Percentiles rank a stretch among this genome's conserved stretches.
Conservation (phyloP, 2,888 invertebrate genomes). For the Iphiclides podalirius region DNA sequence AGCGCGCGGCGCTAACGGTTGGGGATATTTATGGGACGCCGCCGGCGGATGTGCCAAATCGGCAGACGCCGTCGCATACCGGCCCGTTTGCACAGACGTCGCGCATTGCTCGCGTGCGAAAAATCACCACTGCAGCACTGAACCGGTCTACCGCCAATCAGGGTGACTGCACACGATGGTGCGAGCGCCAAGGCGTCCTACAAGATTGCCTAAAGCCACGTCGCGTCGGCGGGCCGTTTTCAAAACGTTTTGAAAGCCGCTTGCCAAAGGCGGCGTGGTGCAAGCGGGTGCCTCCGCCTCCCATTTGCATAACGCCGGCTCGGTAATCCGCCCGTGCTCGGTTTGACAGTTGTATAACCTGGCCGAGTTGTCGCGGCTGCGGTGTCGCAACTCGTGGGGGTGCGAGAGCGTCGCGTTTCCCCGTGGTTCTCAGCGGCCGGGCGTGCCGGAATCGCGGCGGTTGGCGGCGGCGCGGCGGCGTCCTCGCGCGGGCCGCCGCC, state of each 20-base stretch:
- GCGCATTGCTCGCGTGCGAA: conserved; percentile 19
- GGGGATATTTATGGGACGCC: conserved; percentile 67
- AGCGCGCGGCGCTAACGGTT: conserved; percentile 42
- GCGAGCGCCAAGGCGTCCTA: too few species aligned
- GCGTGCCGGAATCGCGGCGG: conserved; percentile 74
- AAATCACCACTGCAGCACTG: too few species aligned
- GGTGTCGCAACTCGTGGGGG: too few species aligned
- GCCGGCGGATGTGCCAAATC: conserved; percentile 77
- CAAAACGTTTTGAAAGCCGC: conserved; percentile 61
- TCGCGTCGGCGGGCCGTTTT: too few species aligned
- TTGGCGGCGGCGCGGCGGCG: conserved; percentile 75
- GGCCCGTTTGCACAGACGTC: conserved; percentile 59
- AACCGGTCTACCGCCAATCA: too few species aligned
- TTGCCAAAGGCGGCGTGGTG: conserved; percentile 72
- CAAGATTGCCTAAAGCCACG: too few species aligned
- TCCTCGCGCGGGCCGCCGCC: conserved; percentile 66
- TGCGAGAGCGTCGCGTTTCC: too few species aligned
- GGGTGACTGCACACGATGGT: too few species aligned
- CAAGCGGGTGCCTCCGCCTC: conserved; percentile 68
- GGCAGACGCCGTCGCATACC: conserved; percentile 75
- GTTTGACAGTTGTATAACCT: conserved; percentile 61
- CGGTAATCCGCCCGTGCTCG: conserved; percentile 51
- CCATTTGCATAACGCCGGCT: conserved; percentile 74
- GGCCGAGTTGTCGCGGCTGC: conserved; percentile 36
- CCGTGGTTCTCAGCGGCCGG: conserved; percentile 35